Evolutionary conservation across 2,888 invertebrate species (phyloP).

Genomic region (Anodontia alba): DNA sequence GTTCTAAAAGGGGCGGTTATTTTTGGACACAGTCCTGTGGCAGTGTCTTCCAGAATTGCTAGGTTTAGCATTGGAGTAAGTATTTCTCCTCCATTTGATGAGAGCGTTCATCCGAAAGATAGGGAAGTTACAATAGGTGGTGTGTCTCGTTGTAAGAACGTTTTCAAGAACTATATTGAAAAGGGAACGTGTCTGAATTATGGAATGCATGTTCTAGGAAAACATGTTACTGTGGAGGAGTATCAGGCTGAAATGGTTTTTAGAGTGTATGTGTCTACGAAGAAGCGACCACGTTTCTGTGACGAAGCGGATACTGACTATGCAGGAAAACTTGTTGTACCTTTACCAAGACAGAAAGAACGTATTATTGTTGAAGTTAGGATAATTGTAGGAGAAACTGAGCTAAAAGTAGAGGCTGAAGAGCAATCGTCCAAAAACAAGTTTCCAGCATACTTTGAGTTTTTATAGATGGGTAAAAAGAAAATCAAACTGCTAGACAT

Average conservation of each 20-base stretch:
- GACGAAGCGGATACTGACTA: not conserved
- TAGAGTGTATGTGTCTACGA: not conserved
- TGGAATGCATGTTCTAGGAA: not conserved
- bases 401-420: slow-evolving; percentile 14
- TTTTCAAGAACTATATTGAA: slow-evolving; percentile 47
- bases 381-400: slow-evolving; percentile 21
- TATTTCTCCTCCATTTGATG: slow-evolving; percentile 24
- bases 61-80: slow-evolving; percentile 40
- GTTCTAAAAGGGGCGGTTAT: slow-evolving; percentile 53
- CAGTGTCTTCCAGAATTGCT: slow-evolving; percentile 38
- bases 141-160: slow-evolving; percentile 36
- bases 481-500: no score
- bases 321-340: slow-evolving; percentile 15
- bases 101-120: slow-evolving; percentile 37
- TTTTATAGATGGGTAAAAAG: not conserved
- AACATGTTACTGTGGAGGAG: slow-evolving; percentile 6
- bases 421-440: not conserved
- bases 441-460: slow-evolving; percentile 16
- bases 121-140: slow-evolving; percentile 20
- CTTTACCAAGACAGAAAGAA: not conserved
- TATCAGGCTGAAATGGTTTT: slow-evolving; percentile 6
- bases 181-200: not conserved
- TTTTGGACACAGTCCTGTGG: slow-evolving; percentile 40
- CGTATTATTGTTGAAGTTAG: not conserved
- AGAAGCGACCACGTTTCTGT: not conserved